phyloP scores from a whole-genome alignment of 2,797 vertebrate species.

The Sphenodon punctatus region DNA sequence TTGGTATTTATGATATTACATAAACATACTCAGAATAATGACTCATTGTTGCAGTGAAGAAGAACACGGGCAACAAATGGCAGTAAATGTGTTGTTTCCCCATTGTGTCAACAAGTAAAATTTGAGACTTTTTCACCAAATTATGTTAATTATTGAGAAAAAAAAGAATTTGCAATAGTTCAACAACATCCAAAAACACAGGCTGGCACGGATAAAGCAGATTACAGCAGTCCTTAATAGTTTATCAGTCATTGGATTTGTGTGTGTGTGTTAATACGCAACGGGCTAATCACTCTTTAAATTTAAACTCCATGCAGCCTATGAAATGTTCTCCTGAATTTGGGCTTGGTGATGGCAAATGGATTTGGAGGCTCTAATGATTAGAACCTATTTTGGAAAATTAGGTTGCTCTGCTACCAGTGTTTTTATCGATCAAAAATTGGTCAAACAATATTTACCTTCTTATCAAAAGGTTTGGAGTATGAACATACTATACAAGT shows the following conservation, averaged over 20 bases:
- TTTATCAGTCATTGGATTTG: neutral
- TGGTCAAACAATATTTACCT: neutral
- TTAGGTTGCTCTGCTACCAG: too few species aligned
- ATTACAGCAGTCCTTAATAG: neutral
- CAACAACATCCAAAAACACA: neutral
- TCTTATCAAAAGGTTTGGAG: neutral
- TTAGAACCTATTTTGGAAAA: too few species aligned
- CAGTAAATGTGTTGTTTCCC: slow-evolving; percentile 36
- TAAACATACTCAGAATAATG: slow-evolving; percentile 76
- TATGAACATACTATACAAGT: neutral
- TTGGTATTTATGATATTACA: slow-evolving; percentile 78
- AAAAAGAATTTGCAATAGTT: too few species aligned
- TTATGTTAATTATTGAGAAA: neutral
- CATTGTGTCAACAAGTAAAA: neutral
- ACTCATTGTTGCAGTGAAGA: slow-evolving; percentile 72
- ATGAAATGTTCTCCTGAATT: neutral
- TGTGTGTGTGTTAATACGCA: neutral
- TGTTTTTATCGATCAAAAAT: neutral
- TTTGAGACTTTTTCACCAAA: fast-evolving
- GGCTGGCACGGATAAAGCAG: neutral
- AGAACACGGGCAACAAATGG: slow-evolving; percentile 39
- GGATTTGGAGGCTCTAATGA: neutral
- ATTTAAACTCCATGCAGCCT: neutral
- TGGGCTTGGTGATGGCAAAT: neutral
- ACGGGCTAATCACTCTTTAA: neutral